A percentile compares a stretch with the other conserved stretches of the same genome.
These are phyloP conservation scores for Antedon mediterranea DNA, from an alignment of 53 echinoderm and acorn worm genomes.

Conservation along the genomic window DNA sequence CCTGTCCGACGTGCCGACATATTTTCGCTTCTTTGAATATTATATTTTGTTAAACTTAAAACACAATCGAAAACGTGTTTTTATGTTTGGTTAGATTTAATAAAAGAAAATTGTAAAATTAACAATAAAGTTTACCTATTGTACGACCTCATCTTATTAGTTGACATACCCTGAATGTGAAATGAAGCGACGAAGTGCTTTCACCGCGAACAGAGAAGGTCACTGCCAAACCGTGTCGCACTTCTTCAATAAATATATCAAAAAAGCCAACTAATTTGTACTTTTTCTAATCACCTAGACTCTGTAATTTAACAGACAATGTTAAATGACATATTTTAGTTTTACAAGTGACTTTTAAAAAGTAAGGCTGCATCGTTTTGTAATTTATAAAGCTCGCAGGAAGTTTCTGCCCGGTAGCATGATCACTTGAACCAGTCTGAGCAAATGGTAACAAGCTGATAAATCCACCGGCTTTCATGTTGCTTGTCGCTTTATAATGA, in stretches of 20 bases:
- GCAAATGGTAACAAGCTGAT: background rate
- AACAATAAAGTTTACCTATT: background rate
- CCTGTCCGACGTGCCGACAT: no score
- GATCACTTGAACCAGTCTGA: background rate
- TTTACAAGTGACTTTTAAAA: background rate
- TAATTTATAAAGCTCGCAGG: background rate
- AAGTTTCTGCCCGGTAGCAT: constrained; percentile 1
- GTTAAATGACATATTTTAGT: background rate
- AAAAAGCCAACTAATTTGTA: background rate
- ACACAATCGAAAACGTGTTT: background rate
- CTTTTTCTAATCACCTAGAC: background rate
- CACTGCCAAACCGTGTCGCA: background rate
- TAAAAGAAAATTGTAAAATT: background rate
- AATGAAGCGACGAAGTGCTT: background rate
- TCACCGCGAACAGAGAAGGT: background rate
- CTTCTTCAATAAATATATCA: background rate
- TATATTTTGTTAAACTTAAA: no score
- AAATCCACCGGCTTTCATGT: background rate
- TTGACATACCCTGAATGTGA: background rate
- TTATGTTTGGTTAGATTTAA: background rate
- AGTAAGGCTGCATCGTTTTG: background rate
- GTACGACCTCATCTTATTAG: background rate
- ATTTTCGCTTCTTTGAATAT: no score
- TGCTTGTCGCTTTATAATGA: background rate
- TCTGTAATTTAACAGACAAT: background rate